A percentile compares a stretch with the other conserved stretches of the same genome.
phyloP scores from a whole-genome alignment of 1,140 invertebrate genomes.

The Pachypeltis micranthus region DNA sequence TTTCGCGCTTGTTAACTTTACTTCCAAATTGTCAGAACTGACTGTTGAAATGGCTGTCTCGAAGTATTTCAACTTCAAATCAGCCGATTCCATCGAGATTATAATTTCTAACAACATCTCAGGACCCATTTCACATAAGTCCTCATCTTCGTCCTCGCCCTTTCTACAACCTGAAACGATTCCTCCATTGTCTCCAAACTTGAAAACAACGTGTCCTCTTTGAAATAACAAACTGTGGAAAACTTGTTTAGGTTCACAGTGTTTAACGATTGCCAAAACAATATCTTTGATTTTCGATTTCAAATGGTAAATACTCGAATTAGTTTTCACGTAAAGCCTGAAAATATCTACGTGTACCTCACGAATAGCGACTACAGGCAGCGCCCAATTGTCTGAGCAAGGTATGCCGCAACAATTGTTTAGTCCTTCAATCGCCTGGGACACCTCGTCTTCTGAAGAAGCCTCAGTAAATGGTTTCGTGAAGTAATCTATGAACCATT shows the following conservation, averaged over 20 bases:
- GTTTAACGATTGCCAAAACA: constrained; percentile 31
- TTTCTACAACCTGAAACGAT: too few relatives aligned
- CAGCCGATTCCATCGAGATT: constrained; percentile 7
- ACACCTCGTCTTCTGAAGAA: constrained; percentile 30
- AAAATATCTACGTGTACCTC: constrained; percentile 34
- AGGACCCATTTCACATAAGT: constrained; percentile 27
- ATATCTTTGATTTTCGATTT: constrained; percentile 32
- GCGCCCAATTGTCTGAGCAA: constrained; percentile 32
- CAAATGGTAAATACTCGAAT: constrained; percentile 31
- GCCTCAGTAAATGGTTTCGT: constrained; percentile 21
- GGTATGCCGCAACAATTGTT: constrained; percentile 33
- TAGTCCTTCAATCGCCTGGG: constrained; percentile 34
- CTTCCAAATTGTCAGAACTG: constrained; percentile 11
- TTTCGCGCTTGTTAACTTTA: constrained; percentile 12
- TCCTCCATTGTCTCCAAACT: constrained; percentile 33
- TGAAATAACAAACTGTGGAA: constrained; percentile 31
- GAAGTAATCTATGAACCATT: constrained; percentile 14
- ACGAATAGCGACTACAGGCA: constrained; percentile 30
- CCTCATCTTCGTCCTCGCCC: constrained; percentile 13
- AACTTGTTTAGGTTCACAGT: constrained; percentile 25
- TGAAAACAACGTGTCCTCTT: constrained; percentile 27
- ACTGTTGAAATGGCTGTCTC: constrained; percentile 5
- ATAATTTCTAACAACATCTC: constrained; percentile 33
- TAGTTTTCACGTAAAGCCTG: constrained; percentile 31
- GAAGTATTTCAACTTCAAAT: constrained; percentile 16